A percentile compares a stretch with the other conserved stretches of the same genome.
Evolutionary conservation across 1,140 invertebrate species (phyloP).

Genomic region (Diorhabda carinulata): DNA sequence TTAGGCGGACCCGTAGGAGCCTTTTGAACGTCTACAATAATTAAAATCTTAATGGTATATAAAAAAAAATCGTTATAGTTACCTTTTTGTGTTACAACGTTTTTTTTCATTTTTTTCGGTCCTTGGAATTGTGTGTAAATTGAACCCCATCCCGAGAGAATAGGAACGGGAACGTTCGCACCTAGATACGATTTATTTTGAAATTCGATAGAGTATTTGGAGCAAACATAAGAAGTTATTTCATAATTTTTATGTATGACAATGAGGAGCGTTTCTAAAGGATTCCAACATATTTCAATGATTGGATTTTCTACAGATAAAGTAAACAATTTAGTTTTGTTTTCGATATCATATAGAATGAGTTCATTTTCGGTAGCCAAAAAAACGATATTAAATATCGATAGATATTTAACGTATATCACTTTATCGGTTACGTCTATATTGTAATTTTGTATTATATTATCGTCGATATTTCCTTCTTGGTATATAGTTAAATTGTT

Average conservation of each 20-base stretch:
- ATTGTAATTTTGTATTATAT: not conserved
- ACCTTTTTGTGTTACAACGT: constrained; percentile 17
- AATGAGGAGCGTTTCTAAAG: constrained; percentile 21
- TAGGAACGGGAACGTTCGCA: constrained; percentile 23
- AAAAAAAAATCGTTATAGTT: constrained; percentile 2
- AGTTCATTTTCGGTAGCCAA: constrained; percentile 19
- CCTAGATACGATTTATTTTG: constrained; percentile 12
- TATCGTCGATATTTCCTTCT: not conserved
- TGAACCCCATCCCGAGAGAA: constrained; percentile 36
- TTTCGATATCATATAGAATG: constrained; percentile 7
- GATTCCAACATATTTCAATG: constrained; percentile 22
- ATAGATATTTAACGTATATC: constrained; percentile 15
- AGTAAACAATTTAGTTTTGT: not conserved
- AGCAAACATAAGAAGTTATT: constrained; percentile 15
- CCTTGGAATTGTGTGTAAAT: constrained; percentile 35
- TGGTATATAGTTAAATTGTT: constrained; percentile 3
- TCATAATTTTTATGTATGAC: constrained; percentile 11
- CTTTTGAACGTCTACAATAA: constrained; percentile 8
- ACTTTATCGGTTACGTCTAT: not conserved
- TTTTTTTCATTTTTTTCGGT: constrained; percentile 18
- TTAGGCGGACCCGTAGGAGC: constrained; percentile 11
- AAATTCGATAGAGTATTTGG: not conserved
- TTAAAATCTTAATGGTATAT: not conserved
- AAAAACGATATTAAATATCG: constrained; percentile 20
- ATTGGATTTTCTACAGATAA: constrained; percentile 10